Evolutionary conservation across 1,140 invertebrate genomes (phyloP).

Genomic region (Diploscapter pachys): DNA sequence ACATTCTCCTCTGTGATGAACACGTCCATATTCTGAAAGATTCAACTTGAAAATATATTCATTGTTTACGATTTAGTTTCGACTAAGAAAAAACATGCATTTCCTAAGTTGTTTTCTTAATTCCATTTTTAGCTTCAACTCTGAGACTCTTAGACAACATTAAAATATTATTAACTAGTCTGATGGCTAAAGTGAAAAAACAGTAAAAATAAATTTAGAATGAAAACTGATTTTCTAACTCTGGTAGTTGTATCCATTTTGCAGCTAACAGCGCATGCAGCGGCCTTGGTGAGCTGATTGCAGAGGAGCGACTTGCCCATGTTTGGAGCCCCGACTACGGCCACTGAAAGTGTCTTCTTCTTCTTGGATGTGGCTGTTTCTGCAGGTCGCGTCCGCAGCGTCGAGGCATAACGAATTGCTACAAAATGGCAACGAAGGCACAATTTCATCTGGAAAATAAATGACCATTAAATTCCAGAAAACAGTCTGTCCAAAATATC

Average conservation of each 20-base stretch:
- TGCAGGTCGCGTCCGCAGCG: background rate
- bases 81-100: too few relatives aligned
- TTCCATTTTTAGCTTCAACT: background rate
- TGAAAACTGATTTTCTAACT: too few relatives aligned
- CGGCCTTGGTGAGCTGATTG: slow-evolving; percentile 47
- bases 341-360: slow-evolving; percentile 35
- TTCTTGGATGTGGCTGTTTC: background rate
- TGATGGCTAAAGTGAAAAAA: too few relatives aligned
- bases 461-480: too few relatives aligned
- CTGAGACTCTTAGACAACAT: background rate
- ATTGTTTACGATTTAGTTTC: too few relatives aligned
- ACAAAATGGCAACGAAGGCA: too few relatives aligned
- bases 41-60: background rate
- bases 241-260: slow-evolving; percentile 53
- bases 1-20: slow-evolving; percentile 44
- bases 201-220: too few relatives aligned
- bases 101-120: too few relatives aligned
- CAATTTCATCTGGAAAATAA: too few relatives aligned
- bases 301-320: slow-evolving; percentile 55
- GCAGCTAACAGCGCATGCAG: slow-evolving; percentile 56
- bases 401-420: background rate
- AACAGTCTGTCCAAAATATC: too few relatives aligned
- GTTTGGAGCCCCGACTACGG: slow-evolving; percentile 55
- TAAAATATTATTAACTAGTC: background rate
- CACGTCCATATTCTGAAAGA: slow-evolving; percentile 45